Evolutionary conservation across 2,113 vertebrate species (phyloP), one percentile per base, ranked within the genome.

Genomic region (Lophius piscatorius): DNA sequence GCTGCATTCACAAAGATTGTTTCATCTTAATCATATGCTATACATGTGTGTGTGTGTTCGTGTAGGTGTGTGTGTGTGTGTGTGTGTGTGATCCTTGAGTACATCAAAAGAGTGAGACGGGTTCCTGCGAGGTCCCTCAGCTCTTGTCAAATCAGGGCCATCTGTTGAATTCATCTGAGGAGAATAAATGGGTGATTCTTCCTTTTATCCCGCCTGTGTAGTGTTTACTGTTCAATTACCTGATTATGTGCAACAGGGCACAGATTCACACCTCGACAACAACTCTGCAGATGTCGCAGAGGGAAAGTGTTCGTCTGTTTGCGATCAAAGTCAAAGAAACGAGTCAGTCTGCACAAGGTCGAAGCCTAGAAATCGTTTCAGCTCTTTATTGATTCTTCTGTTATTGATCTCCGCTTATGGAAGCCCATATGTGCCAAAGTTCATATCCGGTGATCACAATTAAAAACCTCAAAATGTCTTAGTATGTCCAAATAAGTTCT

Each of bases 171-270:
- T 28, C 16, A 17, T 7, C 31, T 49, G n/a, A n/a, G n/a, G n/a
- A n/a, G n/a, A n/a, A n/a, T n/a, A n/a, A n/a, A n/a, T 9, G 31
- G 12, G 28, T 5, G 50, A 73, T 65, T 54, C 66, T 60, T 71
- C 45, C 54, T 52, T 18, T 56, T 52, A 33, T 61, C 33, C 35
- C 42, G 28, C 29, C n/a, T 17, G 18, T 9, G 3, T 40, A 11
- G 29, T 6, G 42, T 59, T 71, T 44, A 26, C 16, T 6, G 12
- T 31, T 41, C 5, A 12, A 20, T 4, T 40, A 12, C 44, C 18
- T 9, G 4, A 39, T 73, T 46, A 55, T 49, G 14, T 50, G 31
- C 46, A 48, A 31, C 13, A 38, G 26, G 21, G 47, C n/a, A n/a
- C n/a, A n/a, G n/a, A n/a, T n/a, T 48, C 12, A 52, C n/a, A 47